Evolutionary conservation across 53 echinoderm and acorn worm genomes (phyloP), one percentile per base, ranked within the genome.

Genomic region (Henricia sp.): DNA sequence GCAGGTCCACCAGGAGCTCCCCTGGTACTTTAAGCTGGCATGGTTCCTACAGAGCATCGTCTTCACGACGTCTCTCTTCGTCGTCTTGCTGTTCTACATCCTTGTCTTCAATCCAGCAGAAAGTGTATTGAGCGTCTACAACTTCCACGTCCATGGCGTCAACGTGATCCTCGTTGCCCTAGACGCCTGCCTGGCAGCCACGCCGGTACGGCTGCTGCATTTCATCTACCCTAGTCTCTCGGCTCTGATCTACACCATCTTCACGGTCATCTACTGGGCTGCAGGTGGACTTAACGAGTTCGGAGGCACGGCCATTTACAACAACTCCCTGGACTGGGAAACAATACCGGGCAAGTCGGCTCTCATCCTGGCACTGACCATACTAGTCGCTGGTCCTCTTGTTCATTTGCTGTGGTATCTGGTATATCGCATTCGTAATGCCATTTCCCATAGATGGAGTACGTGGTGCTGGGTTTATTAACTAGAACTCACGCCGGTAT

Each of bases 121-220:
- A 4, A 48, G 39, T 43, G 14, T 46, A 19, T 30, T 86, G 1
- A 78, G 77, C 53, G 90, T 84, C 8, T 92, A 82, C 77, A 88
- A 65, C 27, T 39, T 94, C 26, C 84, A 92, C 68, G 90, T 96
- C 4, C 96, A 96, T 56, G 93, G 91, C 11, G 90, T 92, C 23
- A 94, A 89, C n/a, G 52, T 90, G 17, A 34, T 74, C 3, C 53
- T 96, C 56, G 65, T 92, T 17, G 9, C 90, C 33, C 27, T 92
- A 12, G 96, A 96, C 30, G 23, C 72, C 17, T 38, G 87, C 33
- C 29, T 96, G 40, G 73, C 94, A 12, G 93, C 94, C 54, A 85
- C 73, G 46, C 96, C 96, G 25, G 68, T 73, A 39, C 88, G 96
- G 10, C 52, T 94, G 20, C 88, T 94, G 5, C 96, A 96, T 55